Evolutionary conservation across 2,113 vertebrate species (phyloP).

Genomic region (Carassius carassius): DNA sequence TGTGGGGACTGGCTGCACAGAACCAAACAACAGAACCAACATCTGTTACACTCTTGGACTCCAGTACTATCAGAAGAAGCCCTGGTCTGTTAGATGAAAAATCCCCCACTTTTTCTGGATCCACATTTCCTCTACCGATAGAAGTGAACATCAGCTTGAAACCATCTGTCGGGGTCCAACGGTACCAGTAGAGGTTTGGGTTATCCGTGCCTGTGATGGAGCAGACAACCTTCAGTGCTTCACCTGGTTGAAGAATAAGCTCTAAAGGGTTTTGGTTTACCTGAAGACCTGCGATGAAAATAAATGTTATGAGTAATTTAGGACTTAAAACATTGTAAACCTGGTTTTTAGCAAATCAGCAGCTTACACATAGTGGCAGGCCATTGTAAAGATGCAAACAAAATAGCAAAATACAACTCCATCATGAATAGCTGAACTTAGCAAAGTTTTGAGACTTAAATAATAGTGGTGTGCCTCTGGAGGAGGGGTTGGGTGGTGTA

Average conservation of each 20-base stretch:
- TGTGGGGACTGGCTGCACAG: slow-evolving; percentile 56
- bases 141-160: slow-evolving; percentile 46
- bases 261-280: slow-evolving; percentile 46
- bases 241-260: slow-evolving; percentile 31
- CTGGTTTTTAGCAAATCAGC: not conserved
- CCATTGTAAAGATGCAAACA: not conserved
- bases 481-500: not conserved
- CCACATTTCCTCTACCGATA: not conserved
- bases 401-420: not conserved
- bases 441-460: not conserved
- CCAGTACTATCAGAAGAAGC: slow-evolving; percentile 24
- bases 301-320: not conserved
- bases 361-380: not conserved
- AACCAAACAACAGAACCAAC: slow-evolving; percentile 49
- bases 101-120: slow-evolving; percentile 26
- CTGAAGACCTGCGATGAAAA: slow-evolving; percentile 39
- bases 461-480: not conserved
- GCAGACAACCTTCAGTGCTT: slow-evolving; percentile 42
- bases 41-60: slow-evolving; percentile 26
- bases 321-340: not conserved
- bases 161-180: slow-evolving; percentile 41
- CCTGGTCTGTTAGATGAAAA: slow-evolving; percentile 48
- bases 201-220: slow-evolving; percentile 35
- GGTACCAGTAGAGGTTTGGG: slow-evolving; percentile 59
- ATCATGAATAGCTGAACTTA: slow-evolving; percentile 1